Evolutionary conservation across 2,888 invertebrate genomes (phyloP), one percentile per base, ranked within the genome.

Genomic region (Lasioglossum vierecki): DNA sequence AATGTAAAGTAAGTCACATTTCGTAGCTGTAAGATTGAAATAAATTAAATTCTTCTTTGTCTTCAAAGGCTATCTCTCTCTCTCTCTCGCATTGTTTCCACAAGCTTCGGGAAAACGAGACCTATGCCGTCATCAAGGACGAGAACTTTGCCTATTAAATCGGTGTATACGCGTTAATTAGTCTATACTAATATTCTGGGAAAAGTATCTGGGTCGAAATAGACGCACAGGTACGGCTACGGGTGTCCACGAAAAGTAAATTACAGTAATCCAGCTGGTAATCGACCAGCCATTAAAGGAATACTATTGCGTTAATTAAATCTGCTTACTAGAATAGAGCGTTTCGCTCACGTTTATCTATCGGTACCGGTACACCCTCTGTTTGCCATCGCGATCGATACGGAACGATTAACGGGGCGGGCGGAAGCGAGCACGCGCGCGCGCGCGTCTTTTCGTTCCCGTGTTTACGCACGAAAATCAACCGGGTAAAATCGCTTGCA

Each of bases 301-400:
- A 35, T 53, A 46, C 4, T 4, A 18, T 70, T 41, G 22, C 39
- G 53, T 80, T 70, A 49, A 57, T 26, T 30, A 22, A 80, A 74
- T 80, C 68, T 30, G 30, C 63, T 76, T 75, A 75, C 71, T 63
- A 79, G 46, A 72, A 79, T 84, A 63, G 46, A 53, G 13, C 26
- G 30, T 60, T 46, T n/a, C 53, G 80, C 53, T 70, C 39, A 13
- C 75, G 66, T 77, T 63, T 75, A 35, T 49, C 39, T 60, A 26
- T 39, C 53, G 53, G 49, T 49, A 18, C 46, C 49, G 53, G 44
- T 70, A 41, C 30, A 63, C 39, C n/a, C 30, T 1, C 35, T 71
- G 35, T 60, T 57, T 71, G 22, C 53, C 22, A 22, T 78, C 39
- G 35, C 60, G 73, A 39, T 35, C 60, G n/a, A 75, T 60, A 44